Percentiles rank a stretch among this genome's conserved stretches.
Conservation (phyloP, 2,113 vertebrate genomes). For the Natator depressus region DNA sequence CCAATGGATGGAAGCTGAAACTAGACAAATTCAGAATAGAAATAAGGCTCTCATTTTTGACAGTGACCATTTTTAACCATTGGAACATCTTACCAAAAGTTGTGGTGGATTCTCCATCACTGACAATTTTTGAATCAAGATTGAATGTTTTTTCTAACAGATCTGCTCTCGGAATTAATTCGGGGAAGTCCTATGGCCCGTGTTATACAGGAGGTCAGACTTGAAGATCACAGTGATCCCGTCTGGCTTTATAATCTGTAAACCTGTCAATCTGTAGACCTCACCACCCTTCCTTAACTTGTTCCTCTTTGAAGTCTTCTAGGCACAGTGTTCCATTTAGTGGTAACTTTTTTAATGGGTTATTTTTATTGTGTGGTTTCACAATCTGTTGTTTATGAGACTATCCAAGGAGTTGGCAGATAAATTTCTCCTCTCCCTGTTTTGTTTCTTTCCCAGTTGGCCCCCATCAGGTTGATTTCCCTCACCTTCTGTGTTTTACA, state of each 20-base stretch:
- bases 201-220: not conserved
- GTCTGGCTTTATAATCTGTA: not conserved
- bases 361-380: not conserved
- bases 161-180: accelerated
- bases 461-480: not conserved
- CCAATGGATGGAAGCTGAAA: accelerated
- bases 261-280: no score
- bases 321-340: not conserved
- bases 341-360: not conserved
- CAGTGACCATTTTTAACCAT: not conserved
- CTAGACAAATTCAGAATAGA: not conserved
- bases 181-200: not conserved
- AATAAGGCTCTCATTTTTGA: not conserved
- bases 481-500: not conserved
- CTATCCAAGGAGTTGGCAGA: not conserved
- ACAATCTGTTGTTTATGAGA: not conserved
- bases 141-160: not conserved
- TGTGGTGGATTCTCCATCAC: not conserved
- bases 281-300: accelerated
- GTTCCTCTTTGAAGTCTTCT: not conserved
- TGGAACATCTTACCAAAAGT: not conserved
- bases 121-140: not conserved
- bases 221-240: not conserved
- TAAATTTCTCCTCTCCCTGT: not conserved
- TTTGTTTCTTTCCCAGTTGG: not conserved